A percentile compares a stretch with the other conserved stretches of the same genome.
phyloP scores from a whole-genome alignment of 2,888 invertebrate species.

The Drepana falcataria region DNA sequence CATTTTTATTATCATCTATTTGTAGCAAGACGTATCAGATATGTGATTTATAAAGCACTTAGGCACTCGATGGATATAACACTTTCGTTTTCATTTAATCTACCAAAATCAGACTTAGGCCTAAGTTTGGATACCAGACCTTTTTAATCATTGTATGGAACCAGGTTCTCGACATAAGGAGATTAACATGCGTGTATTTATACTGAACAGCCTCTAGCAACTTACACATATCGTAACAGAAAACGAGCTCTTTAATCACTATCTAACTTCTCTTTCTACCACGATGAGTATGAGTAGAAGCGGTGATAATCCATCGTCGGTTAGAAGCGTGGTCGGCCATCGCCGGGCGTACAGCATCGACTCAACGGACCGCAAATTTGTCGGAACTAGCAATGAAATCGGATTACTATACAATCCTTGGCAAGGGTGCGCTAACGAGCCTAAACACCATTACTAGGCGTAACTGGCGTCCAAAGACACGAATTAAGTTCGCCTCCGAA shows the following conservation, averaged over 20 bases:
- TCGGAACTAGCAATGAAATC: conserved; percentile 70
- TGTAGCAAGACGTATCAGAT: no score
- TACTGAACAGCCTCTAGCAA: conserved; percentile 30
- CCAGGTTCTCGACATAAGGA: conserved; percentile 33
- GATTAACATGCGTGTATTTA: conserved; percentile 40
- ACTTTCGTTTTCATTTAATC: conserved; percentile 39
- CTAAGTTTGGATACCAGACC: conserved; percentile 36
- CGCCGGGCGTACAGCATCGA: conserved; percentile 38
- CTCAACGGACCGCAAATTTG: conserved; percentile 71
- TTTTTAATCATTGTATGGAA: conserved; percentile 27
- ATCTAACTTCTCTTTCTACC: conserved; percentile 26
- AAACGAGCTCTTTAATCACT: conserved; percentile 45
- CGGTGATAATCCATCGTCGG: conserved; percentile 42
- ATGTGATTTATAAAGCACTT: not conserved
- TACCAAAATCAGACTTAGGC: conserved; percentile 34
- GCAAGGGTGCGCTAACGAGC: conserved; percentile 62
- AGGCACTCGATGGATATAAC: conserved; percentile 36
- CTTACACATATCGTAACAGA: conserved; percentile 39
- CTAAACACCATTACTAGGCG: conserved; percentile 54
- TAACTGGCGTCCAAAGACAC: conserved; percentile 42
- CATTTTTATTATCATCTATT: no score
- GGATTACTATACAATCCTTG: conserved; percentile 60
- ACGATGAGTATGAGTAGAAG: conserved; percentile 29
- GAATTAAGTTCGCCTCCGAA: conserved; percentile 41
- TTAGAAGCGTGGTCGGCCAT: conserved; percentile 33